These are phyloP conservation scores for Sander vitreus DNA, from an alignment of 2,113 vertebrate species.

Conservation along the genomic window DNA sequence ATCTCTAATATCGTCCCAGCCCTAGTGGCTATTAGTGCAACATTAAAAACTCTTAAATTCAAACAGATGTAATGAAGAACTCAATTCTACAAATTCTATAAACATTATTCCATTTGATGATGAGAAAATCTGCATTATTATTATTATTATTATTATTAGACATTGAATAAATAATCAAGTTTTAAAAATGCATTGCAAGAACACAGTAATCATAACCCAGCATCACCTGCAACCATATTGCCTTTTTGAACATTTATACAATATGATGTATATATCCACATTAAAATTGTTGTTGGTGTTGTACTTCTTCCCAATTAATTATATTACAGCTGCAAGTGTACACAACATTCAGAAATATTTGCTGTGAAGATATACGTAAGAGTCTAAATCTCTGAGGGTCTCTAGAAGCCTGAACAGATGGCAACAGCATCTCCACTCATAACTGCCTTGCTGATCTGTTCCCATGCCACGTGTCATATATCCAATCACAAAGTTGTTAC, in stretches of 20 bases:
- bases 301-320: not conserved
- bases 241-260: not conserved
- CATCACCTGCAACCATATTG: not conserved
- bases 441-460: slow-evolving; percentile 53
- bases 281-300: not conserved
- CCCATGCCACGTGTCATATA: slow-evolving; percentile 50
- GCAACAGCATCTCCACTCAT: slow-evolving; percentile 50
- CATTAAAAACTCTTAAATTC: slow-evolving; percentile 34
- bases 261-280: not conserved
- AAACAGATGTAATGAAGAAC: slow-evolving; percentile 33
- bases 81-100: slow-evolving; percentile 27
- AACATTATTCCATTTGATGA: slow-evolving; percentile 23
- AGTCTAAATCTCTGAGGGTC: slow-evolving; percentile 28
- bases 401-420: slow-evolving; percentile 66
- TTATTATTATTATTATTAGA: not conserved
- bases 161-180: slow-evolving; percentile 11
- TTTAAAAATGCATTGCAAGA: not conserved
- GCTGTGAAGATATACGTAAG: not conserved
- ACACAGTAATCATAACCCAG: not conserved
- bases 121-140: not conserved
- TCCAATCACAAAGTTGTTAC: slow-evolving; percentile 63
- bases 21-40: not conserved
- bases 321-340: not conserved
- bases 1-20: too few relatives aligned
- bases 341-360: slow-evolving; percentile 21